A percentile compares a stretch with the other conserved stretches of the same genome.
These are phyloP conservation scores for Ophiodon elongatus DNA, from an alignment of 2,113 vertebrate genomes.

Conservation along the genomic window DNA sequence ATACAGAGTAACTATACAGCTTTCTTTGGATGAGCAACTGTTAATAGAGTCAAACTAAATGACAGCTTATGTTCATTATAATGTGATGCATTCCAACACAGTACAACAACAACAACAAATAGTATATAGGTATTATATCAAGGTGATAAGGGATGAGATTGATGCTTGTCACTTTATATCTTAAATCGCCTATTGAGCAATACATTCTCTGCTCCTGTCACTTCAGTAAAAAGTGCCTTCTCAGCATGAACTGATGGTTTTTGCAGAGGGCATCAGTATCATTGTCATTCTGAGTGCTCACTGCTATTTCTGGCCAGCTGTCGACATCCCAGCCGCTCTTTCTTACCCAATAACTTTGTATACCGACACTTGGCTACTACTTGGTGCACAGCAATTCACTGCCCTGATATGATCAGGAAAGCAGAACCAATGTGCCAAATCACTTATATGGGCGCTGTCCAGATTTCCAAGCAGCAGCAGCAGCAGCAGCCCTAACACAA, in stretches of 20 bases:
- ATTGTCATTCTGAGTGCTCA: constrained; percentile 74
- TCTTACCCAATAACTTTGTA: constrained; percentile 60
- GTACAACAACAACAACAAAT: neutral
- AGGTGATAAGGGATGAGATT: constrained; percentile 15
- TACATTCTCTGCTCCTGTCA: constrained; percentile 57
- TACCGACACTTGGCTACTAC: constrained; percentile 52
- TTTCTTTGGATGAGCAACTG: constrained; percentile 4
- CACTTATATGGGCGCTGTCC: constrained; percentile 37
- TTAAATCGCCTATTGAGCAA: constrained; percentile 47
- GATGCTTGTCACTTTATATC: constrained; percentile 30
- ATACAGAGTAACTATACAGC: neutral
- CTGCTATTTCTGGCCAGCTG: constrained; percentile 65
- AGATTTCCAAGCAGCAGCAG: constrained; percentile 33
- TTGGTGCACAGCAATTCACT: constrained; percentile 51
- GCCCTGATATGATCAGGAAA: constrained; percentile 64
- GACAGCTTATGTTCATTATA: neutral
- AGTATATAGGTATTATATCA: neutral
- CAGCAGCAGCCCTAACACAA: constrained; percentile 30
- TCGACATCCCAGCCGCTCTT: constrained; percentile 53
- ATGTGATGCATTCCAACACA: neutral
- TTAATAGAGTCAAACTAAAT: constrained; percentile 5
- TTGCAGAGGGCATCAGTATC: constrained; percentile 70
- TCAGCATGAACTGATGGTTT: constrained; percentile 70
- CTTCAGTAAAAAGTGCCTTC: constrained; percentile 66
- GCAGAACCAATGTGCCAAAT: constrained; percentile 51